A percentile compares a stretch with the other conserved stretches of the same genome.
These are phyloP conservation scores for Leptoclinus maculatus DNA, from an alignment of 2,797 vertebrate species.

Conservation along the genomic window DNA sequence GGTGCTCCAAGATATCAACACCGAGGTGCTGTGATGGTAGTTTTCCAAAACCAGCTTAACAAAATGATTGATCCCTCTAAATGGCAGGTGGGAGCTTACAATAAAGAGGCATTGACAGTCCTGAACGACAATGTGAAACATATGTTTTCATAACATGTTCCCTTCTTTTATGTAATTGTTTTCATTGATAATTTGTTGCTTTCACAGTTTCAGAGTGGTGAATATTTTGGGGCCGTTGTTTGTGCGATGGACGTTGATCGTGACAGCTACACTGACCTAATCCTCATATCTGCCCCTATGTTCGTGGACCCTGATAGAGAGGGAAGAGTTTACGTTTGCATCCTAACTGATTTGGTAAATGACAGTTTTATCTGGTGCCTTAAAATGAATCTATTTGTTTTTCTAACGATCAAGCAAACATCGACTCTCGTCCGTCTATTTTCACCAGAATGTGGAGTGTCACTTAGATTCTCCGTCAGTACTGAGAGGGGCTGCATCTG, in stretches of 20 bases:
- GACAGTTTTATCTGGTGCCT: neutral
- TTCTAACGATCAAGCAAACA: neutral
- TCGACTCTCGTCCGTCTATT: neutral
- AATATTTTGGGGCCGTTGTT: slow-evolving; percentile 89
- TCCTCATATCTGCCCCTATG: slow-evolving; percentile 89
- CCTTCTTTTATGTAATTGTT: neutral
- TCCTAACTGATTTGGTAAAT: slow-evolving; percentile 57
- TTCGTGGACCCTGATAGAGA: slow-evolving; percentile 68
- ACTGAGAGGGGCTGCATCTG: slow-evolving; percentile 64
- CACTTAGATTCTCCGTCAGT: slow-evolving; percentile 31
- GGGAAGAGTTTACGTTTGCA: slow-evolving; percentile 81
- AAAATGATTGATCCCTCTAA: slow-evolving; percentile 44
- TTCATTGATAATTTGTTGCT: neutral
- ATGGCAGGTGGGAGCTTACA: slow-evolving; percentile 57
- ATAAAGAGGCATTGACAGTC: neutral
- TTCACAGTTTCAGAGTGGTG: slow-evolving; percentile 83
- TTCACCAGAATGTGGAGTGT: slow-evolving; percentile 59
- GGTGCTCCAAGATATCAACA: slow-evolving; percentile 83
- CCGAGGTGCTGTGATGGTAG: slow-evolving; percentile 68
- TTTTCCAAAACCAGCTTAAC: rapidly evolving
- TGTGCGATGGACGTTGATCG: slow-evolving; percentile 81
- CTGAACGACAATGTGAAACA: neutral
- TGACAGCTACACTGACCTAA: slow-evolving; percentile 70
- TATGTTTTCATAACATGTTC: neutral
- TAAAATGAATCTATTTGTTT: rapidly evolving